Conservation (phyloP, 37 sponge, comb jelly and placozoan genomes). For the Agelas oroides region DNA sequence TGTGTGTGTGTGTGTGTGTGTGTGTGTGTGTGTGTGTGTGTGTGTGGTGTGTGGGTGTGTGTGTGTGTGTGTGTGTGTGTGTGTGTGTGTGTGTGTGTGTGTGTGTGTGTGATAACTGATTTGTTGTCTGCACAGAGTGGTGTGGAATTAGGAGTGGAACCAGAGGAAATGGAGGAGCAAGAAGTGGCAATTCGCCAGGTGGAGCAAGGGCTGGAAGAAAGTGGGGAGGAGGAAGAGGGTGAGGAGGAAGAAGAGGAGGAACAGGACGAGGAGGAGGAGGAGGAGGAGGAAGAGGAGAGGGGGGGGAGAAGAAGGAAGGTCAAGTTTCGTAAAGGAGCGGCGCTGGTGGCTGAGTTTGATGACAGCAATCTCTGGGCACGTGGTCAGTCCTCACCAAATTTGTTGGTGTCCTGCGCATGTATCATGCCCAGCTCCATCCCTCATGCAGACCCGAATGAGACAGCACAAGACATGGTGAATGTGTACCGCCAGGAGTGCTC, state of each 20-base stretch:
- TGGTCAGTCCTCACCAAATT: conserved; percentile 19
- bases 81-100: conserved; percentile 1
- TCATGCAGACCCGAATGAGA: conserved; percentile 66
- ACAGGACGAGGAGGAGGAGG: background rate
- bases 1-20: background rate
- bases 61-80: background rate
- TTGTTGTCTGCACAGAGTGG: background rate
- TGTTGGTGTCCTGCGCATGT: no score
- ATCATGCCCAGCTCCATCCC: no score
- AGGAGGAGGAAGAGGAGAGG: background rate
- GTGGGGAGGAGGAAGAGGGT: background rate
- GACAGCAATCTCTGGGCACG: conserved; percentile 59
- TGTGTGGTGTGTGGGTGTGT: background rate
- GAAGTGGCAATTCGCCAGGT: background rate
- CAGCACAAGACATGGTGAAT: conserved; percentile 70
- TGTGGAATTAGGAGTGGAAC: no score
- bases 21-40: conserved; percentile 10
- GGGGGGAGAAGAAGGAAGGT: conserved; percentile 10
- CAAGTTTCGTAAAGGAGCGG: conserved; percentile 38
- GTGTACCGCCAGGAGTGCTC: conserved; percentile 69
- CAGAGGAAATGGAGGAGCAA: background rate
- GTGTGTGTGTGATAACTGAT: background rate
- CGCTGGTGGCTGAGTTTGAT: conserved; percentile 50
- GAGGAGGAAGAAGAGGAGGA: no score
- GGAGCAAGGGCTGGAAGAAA: no score